Base-by-base conservation (phyloP, 2,113 vertebrate species). In the Jaculus jaculus region DNA sequence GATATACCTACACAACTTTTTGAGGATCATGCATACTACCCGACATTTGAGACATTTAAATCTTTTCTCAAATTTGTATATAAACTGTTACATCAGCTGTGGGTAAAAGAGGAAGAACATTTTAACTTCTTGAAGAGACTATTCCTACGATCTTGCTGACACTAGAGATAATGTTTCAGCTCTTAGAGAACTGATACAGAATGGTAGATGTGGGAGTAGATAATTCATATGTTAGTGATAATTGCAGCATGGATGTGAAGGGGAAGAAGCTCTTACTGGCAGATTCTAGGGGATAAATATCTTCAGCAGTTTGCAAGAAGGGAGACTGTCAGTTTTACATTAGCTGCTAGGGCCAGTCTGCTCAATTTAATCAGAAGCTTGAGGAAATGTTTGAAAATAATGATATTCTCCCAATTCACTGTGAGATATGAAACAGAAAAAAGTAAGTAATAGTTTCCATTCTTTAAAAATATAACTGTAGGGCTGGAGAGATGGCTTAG, bases 371-470 rank as follows among this genome's bases (percentile, higher is more conserved):
- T 82, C 60, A 63, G 42, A 60, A 4, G 61, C 60, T 28, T 39
- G 34, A 91, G 87, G 12, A 83, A 73, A 39, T 87, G 16, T 0
- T 58, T 37, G 58, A 17, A 42, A 93, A n/a, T n/a, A 91, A 84
- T 90, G 28, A 37, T 85, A 16, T 82, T 92, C 12, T 89, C 18
- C 54, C 60, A 87, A 0, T 58, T 63, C 12, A 58, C 42, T 71
- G 54, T 86, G 69, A 94, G 73, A 75, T 92, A 39, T 77, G 89
- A 96, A 94, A 73, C 30, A 88, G 28, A 66, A 84, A 87, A 80
- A 60, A 24, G 34, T 92, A 93, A 77, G 51, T 51, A 37, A 30
- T 77, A 39, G 37, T 88, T 92, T 84, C 65, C 21, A 79, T 32
- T 92, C 65, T 83, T 85, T 94, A 89, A 85, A 90, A 90, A 54